phyloP scores from a whole-genome alignment of 2,888 invertebrate species.

The Drosophila subquinaria region DNA sequence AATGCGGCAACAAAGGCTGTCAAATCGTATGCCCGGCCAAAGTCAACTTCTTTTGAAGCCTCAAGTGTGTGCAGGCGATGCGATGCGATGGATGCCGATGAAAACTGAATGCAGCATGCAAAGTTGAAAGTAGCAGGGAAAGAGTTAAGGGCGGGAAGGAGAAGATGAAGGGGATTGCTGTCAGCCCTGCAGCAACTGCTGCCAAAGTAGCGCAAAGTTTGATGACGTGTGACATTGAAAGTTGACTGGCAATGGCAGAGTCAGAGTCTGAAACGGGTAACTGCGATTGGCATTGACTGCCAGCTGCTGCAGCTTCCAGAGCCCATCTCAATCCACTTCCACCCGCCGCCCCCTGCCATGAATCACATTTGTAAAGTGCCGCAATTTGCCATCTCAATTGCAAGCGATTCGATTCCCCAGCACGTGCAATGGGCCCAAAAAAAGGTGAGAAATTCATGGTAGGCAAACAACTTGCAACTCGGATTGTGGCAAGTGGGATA shows the following conservation, averaged over 20 bases:
- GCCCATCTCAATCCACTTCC: background rate
- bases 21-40: conserved; percentile 39
- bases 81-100: conserved; percentile 8
- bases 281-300: conserved; percentile 25
- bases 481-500: conserved; percentile 17
- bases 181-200: conserved; percentile 12
- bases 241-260: conserved; percentile 53
- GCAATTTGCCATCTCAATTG: conserved; percentile 68
- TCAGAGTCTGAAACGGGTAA: conserved; percentile 3
- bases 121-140: conserved; percentile 16
- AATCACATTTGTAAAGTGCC: conserved; percentile 48
- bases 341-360: background rate
- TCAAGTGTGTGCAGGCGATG: conserved; percentile 40
- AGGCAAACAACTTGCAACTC: conserved; percentile 16
- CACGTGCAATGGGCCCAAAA: conserved; percentile 19
- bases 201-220: conserved; percentile 53
- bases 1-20: conserved; percentile 53
- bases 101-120: conserved; percentile 26
- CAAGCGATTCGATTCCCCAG: conserved; percentile 27
- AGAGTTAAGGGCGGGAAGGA: background rate
- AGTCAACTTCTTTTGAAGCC: conserved; percentile 56
- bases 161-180: background rate
- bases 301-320: background rate
- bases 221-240: conserved; percentile 80
- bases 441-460: conserved; percentile 24